These are phyloP conservation scores for Ectobius pallidus DNA, from an alignment of 2,888 invertebrate genomes.

Conservation along the genomic window DNA sequence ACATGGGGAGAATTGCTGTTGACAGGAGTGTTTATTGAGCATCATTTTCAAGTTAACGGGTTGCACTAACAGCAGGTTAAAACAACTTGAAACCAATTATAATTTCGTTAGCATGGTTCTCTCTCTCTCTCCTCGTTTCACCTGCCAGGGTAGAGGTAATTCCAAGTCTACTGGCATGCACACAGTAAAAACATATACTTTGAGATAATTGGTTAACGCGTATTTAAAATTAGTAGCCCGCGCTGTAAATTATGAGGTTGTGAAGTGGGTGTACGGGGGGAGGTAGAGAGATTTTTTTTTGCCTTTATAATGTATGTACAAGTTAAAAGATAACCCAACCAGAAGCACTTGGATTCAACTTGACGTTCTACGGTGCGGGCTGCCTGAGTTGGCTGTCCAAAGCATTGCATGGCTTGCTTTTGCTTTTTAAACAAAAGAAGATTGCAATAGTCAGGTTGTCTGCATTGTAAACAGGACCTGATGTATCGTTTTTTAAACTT, in stretches of 20 bases:
- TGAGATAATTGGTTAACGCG: background rate
- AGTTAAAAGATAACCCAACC: background rate
- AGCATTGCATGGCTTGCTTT: too few relatives aligned
- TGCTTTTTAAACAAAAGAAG: too few relatives aligned
- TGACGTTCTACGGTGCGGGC: background rate
- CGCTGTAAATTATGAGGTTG: background rate
- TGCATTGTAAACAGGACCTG: too few relatives aligned
- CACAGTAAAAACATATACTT: background rate
- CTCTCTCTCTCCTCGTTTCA: background rate
- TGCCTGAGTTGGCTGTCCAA: too few relatives aligned
- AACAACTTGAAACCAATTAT: constrained; percentile 22
- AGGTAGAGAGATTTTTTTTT: too few relatives aligned
- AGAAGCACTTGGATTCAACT: background rate
- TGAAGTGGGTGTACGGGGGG: background rate
- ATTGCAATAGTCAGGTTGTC: too few relatives aligned
- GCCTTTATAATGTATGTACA: background rate
- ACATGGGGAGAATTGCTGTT: background rate
- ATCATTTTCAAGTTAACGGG: background rate
- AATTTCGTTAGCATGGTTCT: constrained; percentile 25
- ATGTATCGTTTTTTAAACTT: too few relatives aligned
- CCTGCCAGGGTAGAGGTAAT: too few relatives aligned
- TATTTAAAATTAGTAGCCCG: background rate
- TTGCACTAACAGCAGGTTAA: background rate
- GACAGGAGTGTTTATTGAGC: background rate
- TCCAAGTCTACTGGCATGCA: too few relatives aligned